phyloP scores from a whole-genome alignment of 1,140 invertebrate genomes.

The Neodiprion virginianus region DNA sequence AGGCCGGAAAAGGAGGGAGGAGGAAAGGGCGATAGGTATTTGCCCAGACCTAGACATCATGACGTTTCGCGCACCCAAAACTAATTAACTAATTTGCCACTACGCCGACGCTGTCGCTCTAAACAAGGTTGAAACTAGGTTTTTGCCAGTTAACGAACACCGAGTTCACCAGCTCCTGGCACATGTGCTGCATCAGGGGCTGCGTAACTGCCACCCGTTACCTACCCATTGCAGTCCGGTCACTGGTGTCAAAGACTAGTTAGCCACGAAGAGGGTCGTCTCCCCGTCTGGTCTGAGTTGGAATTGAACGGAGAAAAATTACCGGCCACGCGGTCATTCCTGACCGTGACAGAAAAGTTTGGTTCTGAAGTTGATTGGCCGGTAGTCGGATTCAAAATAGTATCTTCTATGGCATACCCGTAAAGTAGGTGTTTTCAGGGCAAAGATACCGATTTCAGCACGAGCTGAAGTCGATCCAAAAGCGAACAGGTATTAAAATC shows the following conservation, averaged over 20 bases:
- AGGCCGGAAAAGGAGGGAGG: too few relatives aligned
- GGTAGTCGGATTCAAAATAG: too few relatives aligned
- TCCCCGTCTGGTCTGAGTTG: background rate
- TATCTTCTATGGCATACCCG: too few relatives aligned
- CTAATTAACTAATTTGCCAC: slow-evolving; percentile 50
- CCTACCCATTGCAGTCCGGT: background rate
- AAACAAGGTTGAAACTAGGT: slow-evolving; percentile 44
- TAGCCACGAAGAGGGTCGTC: slow-evolving; percentile 16
- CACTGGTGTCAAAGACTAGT: slow-evolving; percentile 43
- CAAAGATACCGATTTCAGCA: too few relatives aligned
- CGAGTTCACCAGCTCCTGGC: slow-evolving; percentile 33
- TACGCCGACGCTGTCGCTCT: slow-evolving; percentile 27
- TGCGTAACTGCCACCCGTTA: too few relatives aligned
- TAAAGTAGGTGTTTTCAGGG: too few relatives aligned
- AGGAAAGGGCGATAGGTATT: too few relatives aligned
- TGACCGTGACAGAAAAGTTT: too few relatives aligned
- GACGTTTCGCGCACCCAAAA: slow-evolving; percentile 32
- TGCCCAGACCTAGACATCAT: slow-evolving; percentile 15
- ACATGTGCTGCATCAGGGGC: background rate
- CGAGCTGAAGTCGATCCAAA: too few relatives aligned
- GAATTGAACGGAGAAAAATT: background rate
- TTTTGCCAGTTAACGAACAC: slow-evolving; percentile 42
- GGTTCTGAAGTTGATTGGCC: too few relatives aligned
- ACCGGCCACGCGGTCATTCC: too few relatives aligned
- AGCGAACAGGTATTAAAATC: too few relatives aligned